These are phyloP conservation scores for Origma solitaria DNA, from an alignment of 2,113 vertebrate genomes.

Conservation along the genomic window DNA sequence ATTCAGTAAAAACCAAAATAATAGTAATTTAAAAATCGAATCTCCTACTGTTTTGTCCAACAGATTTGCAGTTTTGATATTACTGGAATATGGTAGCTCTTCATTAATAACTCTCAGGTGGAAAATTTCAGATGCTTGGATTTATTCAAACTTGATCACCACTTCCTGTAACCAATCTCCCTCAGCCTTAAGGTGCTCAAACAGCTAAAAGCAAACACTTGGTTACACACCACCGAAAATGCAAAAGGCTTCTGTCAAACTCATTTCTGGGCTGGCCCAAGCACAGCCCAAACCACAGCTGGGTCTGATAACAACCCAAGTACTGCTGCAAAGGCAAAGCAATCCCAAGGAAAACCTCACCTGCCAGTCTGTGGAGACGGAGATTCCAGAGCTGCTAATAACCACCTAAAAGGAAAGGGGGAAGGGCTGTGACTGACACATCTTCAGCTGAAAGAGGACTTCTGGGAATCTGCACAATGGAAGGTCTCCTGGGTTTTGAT, in stretches of 20 bases:
- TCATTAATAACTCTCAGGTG: not conserved
- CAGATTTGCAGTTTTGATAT: not conserved
- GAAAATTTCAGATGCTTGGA: not conserved
- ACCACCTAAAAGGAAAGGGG: not conserved
- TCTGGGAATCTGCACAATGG: not conserved
- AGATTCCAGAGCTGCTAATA: not conserved
- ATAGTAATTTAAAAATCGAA: not conserved
- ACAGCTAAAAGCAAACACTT: not conserved
- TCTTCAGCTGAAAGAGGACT: not conserved
- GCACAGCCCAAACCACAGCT: not conserved
- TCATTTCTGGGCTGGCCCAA: not conserved
- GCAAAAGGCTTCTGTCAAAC: not conserved
- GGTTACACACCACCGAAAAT: not conserved
- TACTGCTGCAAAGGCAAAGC: not conserved
- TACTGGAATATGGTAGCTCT: not conserved
- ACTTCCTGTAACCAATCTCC: not conserved
- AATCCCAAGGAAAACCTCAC: not conserved
- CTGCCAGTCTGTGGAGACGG: not conserved
- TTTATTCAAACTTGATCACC: not conserved
- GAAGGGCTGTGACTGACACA: not conserved
- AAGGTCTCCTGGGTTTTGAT: not conserved
- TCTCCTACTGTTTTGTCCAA: not conserved
- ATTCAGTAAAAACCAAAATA: not conserved
- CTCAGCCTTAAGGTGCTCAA: not conserved
- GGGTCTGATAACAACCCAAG: not conserved